Base-by-base conservation (phyloP, 2,888 invertebrate genomes). In the Sipunculus nudus region DNA sequence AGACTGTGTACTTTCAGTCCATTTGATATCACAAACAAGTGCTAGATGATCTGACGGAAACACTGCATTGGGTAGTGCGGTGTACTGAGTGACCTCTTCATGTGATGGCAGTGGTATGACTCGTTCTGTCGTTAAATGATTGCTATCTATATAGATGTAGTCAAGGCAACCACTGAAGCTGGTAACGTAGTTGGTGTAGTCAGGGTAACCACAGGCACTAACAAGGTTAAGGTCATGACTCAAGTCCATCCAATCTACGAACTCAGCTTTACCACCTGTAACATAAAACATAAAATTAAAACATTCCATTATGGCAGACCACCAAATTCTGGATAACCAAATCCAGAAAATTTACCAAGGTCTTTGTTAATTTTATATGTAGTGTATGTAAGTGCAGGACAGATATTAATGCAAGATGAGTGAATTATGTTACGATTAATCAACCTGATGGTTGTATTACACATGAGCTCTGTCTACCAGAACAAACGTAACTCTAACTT, bases 21-120 rank as follows among this genome's bases (percentile, higher is more conserved):
- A 80, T 26, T 57, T 70, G 4, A 82, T 48, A 52, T 80, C 80
- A 75, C 80, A 81, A 6, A 96, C 87, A 48, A 96, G 85, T 16
- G 97, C 90, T 66, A 98, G 86, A 83, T 98, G 97, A 85, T 98
- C 97, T 1, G 96, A 96, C 0, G 97, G 97, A 82, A 92, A 92
- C 2, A 92, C 90, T 48, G 91, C 86, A 72, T 93, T 96, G 0
- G 98, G 98, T 65, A 97, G 87, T 1, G 93, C 96, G 39, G 85
- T 87, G 75, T 93, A 86, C 54, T 88, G 85, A 54, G 85, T 87
- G 23, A 97, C 85, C 78, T 94, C 92, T 71, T 92, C 91, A 41
- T 89, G 86, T 47, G 88, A 88, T 0, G 96, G 95, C 72, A 94
- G 85, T 0, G 95, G 94, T 59, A 95, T 87, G 0, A 91, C 89